These are phyloP conservation scores for Chiloscyllium plagiosum DNA, from an alignment of 2,113 vertebrate genomes.

Conservation along the genomic window DNA sequence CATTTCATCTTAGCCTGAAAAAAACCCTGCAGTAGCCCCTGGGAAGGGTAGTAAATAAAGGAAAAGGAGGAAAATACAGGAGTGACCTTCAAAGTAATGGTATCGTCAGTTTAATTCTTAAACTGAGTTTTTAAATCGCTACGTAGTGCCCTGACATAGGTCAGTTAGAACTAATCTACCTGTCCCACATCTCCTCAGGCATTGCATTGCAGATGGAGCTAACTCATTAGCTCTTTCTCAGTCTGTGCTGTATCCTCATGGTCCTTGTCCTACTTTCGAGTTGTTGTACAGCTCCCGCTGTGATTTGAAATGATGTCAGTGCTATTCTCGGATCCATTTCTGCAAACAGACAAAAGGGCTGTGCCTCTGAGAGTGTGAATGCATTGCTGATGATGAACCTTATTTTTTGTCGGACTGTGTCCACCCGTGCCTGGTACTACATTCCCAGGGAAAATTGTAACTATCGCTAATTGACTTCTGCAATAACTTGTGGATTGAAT, in stretches of 20 bases:
- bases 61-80: neutral
- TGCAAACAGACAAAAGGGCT: neutral
- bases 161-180: constrained; percentile 22
- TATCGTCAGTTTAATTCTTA: neutral
- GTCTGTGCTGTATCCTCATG: neutral
- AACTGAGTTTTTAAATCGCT: neutral
- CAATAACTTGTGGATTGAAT: neutral
- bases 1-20: neutral
- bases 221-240: neutral
- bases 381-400: neutral
- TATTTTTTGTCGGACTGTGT: neutral
- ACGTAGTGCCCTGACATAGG: neutral
- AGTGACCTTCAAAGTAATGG: constrained; percentile 2
- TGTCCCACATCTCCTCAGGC: constrained; percentile 2
- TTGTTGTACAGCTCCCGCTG: neutral
- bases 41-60: neutral
- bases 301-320: constrained; percentile 24
- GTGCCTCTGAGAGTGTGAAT: neutral
- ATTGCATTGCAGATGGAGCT: neutral
- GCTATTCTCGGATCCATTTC: neutral
- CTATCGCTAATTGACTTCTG: neutral
- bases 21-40: neutral
- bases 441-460: neutral
- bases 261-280: constrained; percentile 25
- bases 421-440: neutral